These are phyloP conservation scores for Eucera pruinosa DNA, from an alignment of 2,888 invertebrate genomes.

Conservation along the genomic window DNA sequence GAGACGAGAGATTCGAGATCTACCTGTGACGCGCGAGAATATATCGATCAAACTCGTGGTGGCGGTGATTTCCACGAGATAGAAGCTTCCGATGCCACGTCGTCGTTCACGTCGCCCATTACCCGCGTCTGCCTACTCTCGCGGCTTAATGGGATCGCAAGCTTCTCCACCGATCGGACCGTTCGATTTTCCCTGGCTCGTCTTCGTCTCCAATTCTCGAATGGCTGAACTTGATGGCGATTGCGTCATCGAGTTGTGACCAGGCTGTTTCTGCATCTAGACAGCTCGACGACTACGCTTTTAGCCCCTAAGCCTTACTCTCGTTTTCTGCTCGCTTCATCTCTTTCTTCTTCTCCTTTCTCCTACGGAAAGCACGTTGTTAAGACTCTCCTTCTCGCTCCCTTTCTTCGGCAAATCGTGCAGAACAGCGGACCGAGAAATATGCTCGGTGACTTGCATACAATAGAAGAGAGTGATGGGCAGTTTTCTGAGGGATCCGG, in stretches of 20 bases:
- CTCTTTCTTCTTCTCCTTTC: neutral
- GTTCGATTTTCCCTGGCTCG: conserved; percentile 57
- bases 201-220: conserved; percentile 56
- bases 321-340: conserved; percentile 23
- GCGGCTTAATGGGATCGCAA: conserved; percentile 67
- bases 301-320: conserved; percentile 36
- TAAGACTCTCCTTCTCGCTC: conserved; percentile 6
- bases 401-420: conserved; percentile 49
- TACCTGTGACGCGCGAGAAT: conserved; percentile 42
- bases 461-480: conserved; percentile 75
- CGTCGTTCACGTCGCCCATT: conserved; percentile 51
- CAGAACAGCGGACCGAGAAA: conserved; percentile 55
- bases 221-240: conserved; percentile 66
- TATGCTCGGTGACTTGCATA: conserved; percentile 68
- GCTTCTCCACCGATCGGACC: conserved; percentile 52
- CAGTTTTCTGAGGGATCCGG: conserved; percentile 71
- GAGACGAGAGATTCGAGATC: conserved; percentile 32
- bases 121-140: conserved; percentile 58
- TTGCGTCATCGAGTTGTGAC: conserved; percentile 68
- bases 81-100: conserved; percentile 42
- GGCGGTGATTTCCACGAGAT: conserved; percentile 48
- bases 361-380: neutral
- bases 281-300: conserved; percentile 49
- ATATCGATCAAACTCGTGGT: conserved; percentile 62
- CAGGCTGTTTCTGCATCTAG: conserved; percentile 59